These are phyloP conservation scores for Penaeus indicus DNA, from an alignment of 1,140 invertebrate genomes.

Conservation along the genomic window DNA sequence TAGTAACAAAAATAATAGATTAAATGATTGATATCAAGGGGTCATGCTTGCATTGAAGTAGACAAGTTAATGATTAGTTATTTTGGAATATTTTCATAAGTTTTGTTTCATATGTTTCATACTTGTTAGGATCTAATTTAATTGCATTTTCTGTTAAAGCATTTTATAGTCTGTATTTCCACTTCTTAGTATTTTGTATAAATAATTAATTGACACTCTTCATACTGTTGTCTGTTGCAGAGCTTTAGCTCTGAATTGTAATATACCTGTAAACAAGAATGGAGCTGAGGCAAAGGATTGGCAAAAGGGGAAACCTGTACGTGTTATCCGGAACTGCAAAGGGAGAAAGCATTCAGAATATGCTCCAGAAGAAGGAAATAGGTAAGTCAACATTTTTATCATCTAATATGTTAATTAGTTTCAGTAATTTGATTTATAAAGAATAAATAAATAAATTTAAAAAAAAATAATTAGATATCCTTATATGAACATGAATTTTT, in stretches of 20 bases:
- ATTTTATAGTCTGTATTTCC: neutral
- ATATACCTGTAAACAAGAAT: constrained; percentile 77
- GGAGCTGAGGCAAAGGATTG: constrained; percentile 83
- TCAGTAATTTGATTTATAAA: neutral
- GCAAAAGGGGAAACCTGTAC: constrained; percentile 81
- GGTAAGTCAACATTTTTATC: constrained; percentile 69
- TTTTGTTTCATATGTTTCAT: no score
- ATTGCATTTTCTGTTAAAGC: neutral
- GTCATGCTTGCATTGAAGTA: no score
- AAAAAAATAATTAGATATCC: neutral
- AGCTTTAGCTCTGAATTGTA: constrained; percentile 85
- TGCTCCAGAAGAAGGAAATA: constrained; percentile 81
- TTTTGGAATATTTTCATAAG: no score
- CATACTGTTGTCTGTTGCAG: constrained; percentile 70
- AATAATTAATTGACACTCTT: neutral
- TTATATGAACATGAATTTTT: neutral
- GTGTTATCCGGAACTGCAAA: constrained; percentile 85
- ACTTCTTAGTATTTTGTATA: no score
- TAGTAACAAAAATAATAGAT: no score
- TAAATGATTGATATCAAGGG: no score
- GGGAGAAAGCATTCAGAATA: constrained; percentile 81
- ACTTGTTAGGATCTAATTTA: no score
- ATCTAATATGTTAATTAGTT: neutral
- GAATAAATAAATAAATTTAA: neutral
- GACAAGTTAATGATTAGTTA: no score